phyloP scores from a whole-genome alignment of 2,113 vertebrate genomes.

The Opisthocomus hoazin region DNA sequence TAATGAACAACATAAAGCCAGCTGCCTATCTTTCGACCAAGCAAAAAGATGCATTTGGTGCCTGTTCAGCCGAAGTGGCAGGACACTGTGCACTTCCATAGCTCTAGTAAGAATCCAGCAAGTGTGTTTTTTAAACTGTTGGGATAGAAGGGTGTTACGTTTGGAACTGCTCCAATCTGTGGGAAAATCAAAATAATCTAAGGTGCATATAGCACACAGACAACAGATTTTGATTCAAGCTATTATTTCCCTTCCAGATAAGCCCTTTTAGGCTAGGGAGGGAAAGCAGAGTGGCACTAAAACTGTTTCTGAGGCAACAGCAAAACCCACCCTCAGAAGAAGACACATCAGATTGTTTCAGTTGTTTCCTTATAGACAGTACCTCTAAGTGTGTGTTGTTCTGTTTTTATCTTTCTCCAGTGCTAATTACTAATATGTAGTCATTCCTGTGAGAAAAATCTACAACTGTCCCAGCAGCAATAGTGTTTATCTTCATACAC shows the following conservation, averaged over 20 bases:
- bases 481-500: not conserved
- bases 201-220: not conserved
- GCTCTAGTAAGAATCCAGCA: not conserved
- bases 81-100: not conserved
- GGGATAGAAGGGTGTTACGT: not conserved
- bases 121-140: not conserved
- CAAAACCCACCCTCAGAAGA: not conserved
- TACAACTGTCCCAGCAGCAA: not conserved
- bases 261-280: not conserved
- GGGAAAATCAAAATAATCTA: not conserved
- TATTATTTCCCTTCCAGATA: not conserved
- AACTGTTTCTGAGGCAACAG: not conserved
- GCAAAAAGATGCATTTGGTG: not conserved
- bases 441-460: not conserved
- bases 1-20: not conserved
- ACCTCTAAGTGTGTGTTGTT: not conserved
- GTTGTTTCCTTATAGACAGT: not conserved
- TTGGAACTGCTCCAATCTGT: not conserved
- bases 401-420: slow-evolving; percentile 34
- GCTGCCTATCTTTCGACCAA: not conserved
- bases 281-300: not conserved
- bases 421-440: not conserved
- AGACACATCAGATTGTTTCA: not conserved
- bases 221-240: not conserved
- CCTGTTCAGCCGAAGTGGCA: not conserved